Base-by-base conservation (phyloP, 1,140 invertebrate species). In the Zaprionus capensis region DNA sequence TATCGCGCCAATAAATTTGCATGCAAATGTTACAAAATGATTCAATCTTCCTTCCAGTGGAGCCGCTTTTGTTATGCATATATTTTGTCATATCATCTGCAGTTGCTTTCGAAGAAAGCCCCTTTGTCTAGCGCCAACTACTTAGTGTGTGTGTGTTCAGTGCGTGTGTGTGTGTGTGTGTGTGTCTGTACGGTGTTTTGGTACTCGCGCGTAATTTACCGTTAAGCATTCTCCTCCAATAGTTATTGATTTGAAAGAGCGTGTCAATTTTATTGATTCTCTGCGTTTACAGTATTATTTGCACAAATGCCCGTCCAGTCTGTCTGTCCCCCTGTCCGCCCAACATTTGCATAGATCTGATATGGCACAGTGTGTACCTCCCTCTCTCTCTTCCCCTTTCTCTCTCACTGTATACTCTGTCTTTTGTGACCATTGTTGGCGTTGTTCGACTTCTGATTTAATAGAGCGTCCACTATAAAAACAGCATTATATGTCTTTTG, bases 31-130 rank as follows among this genome's bases (percentile, higher is more conserved):
- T 53, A 20, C 36, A 34, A 34, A 69, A 62, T 66, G 51, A 59
- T 73, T 73, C 53, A 67, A 78, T 76, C 58, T 62, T 22, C 34
- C 34, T 70, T 49, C 38, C 31, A 24, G 26, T 51, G 58, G 12
- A 44, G 31, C 2, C 38, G 38, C 41, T 46, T 67, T 81, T 81
- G 75, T 85, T 61, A 81, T 85, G 78, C 74, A 78, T 72, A 84
- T 9, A 34, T 3, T 34, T 68, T 24, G 53, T 36, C 49, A 24
- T 34, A 17, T 76, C 74, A 56, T 69, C 66, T 67, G 66, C 69
- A 62, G 66, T 62, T 67, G 66, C 69, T 57, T 56, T 51, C 49
- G 44, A 61, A 71, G 68, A 65, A 65, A 72, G 36, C 31, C 49
- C 69, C 71, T 17, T 76, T 76, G 73, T 75, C 59, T 64, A 44